Conservation (phyloP, 2,888 invertebrate genomes). For the Ommatoiulus sabulosus region DNA sequence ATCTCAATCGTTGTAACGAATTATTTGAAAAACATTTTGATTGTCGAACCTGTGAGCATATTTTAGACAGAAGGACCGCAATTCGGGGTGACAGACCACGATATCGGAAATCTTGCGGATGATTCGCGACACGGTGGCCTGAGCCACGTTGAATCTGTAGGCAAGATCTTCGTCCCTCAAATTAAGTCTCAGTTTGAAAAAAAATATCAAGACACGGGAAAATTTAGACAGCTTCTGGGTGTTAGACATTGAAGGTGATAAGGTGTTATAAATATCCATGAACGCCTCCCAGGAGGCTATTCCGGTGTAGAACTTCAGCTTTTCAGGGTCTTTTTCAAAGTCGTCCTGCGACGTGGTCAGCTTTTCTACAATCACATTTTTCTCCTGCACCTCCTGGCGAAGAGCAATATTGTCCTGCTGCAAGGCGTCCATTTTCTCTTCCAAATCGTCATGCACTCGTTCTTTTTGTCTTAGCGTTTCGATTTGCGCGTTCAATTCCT, state of each 20-base stretch:
- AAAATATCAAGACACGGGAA: background rate
- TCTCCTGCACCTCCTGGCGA: background rate
- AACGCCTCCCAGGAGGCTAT: background rate
- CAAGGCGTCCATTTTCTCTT: background rate
- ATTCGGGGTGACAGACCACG: background rate
- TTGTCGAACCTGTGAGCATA: no score
- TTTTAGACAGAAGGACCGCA: background rate
- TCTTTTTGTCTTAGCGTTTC: background rate
- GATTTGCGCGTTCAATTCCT: background rate
- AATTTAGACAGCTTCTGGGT: slow-evolving; percentile 14
- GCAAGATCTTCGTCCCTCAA: slow-evolving; percentile 21
- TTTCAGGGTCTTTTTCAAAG: slow-evolving; percentile 16
- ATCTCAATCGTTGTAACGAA: no score
- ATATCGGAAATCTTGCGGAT: background rate
- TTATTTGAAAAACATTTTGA: no score
- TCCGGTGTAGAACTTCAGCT: slow-evolving; percentile 24
- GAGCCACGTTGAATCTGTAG: slow-evolving; percentile 5
- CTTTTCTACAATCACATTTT: background rate
- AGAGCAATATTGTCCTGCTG: background rate
- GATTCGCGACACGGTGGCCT: background rate
- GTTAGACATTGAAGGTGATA: background rate
- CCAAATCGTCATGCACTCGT: background rate
- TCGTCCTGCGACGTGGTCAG: background rate
- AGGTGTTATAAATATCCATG: background rate
- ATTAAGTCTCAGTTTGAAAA: slow-evolving; percentile 11